Base-by-base conservation (phyloP, 2,888 invertebrate species). In the Agrotis ipsilon region DNA sequence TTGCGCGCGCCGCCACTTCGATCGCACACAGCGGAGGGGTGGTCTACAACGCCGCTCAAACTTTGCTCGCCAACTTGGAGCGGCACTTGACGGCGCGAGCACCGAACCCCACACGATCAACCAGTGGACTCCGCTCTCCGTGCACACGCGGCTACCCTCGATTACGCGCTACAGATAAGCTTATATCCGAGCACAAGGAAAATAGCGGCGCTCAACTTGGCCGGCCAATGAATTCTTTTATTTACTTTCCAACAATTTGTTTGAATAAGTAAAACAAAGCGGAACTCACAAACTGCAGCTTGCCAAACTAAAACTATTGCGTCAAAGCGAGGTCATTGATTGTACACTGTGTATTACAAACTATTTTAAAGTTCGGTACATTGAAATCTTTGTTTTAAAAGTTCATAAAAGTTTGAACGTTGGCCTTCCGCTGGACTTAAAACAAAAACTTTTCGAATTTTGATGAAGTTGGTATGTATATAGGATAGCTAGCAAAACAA, bases 1-100 rank as follows among this genome's bases (percentile, higher is more conserved):
- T 86, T 94, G 94, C 95, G 95, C 95, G 94, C 95, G 94, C 94
- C 88, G 90, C 88, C 85, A 74, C 88, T 90, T 90, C 93, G 95
- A 94, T 95, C 95, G 94, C 91, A 91, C 90, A 84, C 90, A 92
- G 90, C 82, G 90, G 88, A 66, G 82, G 86, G 83, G 83, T 86
- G 84, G 78, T 78, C 81, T 87, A 86, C 88, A 89, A 87, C 88
- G 89, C 89, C 89, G 88, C 89, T 88, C 91, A 90, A 94, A 94
- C 91, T 93, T 94, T 93, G 82, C 89, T 87, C 88, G 90, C 88
- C 92, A 93, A 94, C 92, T 94, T 93, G 84, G 89, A 88, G 87
- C 90, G 88, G 91, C 90, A 92, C 92, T 93, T 92, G 89, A 88
- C 86, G 86, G 88, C 87, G 83, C 88, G 85, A 78, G 77, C 72